phyloP scores from a whole-genome alignment of 2,888 invertebrate species.

The Myopa tessellatipennis region DNA sequence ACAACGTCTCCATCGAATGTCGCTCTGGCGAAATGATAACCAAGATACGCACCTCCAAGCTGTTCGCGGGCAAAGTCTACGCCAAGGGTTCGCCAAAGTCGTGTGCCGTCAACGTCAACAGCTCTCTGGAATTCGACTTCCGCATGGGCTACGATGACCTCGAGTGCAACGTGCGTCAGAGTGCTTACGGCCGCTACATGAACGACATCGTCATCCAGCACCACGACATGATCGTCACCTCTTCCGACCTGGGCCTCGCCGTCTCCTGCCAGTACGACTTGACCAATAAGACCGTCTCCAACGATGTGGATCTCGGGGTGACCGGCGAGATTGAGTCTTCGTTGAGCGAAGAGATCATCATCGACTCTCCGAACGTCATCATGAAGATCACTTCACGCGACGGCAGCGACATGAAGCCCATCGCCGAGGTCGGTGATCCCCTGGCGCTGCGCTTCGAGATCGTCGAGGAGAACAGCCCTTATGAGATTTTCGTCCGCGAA shows the following conservation, averaged over 20 bases:
- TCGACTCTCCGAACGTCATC: slow-evolving; percentile 93
- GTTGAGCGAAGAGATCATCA: slow-evolving; percentile 89
- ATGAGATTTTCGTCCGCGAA: slow-evolving; percentile 94
- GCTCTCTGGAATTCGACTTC: slow-evolving; percentile 89
- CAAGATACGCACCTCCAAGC: slow-evolving; percentile 88
- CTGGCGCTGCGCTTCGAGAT: slow-evolving; percentile 92
- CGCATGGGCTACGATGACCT: slow-evolving; percentile 93
- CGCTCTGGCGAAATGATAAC: slow-evolving; percentile 93
- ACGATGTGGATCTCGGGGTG: slow-evolving; percentile 90
- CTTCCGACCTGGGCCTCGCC: slow-evolving; percentile 91
- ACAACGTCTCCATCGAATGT: slow-evolving; percentile 94
- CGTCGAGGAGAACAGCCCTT: slow-evolving; percentile 90
- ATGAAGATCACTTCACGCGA: slow-evolving; percentile 92
- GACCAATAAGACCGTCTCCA: slow-evolving; percentile 93
- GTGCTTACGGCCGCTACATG: slow-evolving; percentile 83
- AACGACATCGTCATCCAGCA: slow-evolving; percentile 96
- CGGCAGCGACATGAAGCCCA: slow-evolving; percentile 85
- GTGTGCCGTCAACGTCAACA: slow-evolving; percentile 89
- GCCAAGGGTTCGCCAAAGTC: slow-evolving; percentile 94
- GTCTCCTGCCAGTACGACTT: slow-evolving; percentile 95
- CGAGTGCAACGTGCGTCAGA: slow-evolving; percentile 92
- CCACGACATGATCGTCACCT: slow-evolving; percentile 95
- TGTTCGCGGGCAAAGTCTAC: slow-evolving; percentile 95
- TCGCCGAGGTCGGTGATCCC: slow-evolving; percentile 93
- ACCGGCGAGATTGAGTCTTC: slow-evolving; percentile 89